Base-by-base conservation (phyloP, 2,888 invertebrate genomes). In the Ypsolopha scabrella region DNA sequence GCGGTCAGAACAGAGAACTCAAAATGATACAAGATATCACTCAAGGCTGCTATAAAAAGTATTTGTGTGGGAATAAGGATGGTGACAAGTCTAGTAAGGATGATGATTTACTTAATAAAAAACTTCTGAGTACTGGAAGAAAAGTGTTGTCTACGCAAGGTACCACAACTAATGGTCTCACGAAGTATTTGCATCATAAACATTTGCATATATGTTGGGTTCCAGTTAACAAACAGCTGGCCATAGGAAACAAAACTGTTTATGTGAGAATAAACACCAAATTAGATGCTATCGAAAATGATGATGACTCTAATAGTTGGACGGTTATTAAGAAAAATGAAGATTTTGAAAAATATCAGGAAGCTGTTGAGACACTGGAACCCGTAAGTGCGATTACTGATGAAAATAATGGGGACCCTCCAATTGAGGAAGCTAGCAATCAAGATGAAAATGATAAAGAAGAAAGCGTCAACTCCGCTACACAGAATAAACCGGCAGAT, bases 101-200 rank as follows among this genome's bases (percentile, higher is more conserved):
- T 58, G 58, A 74, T 55, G 62, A 64, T 50, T 67, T 69, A 52
- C 56, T 83, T 7, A 73, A 74, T 64, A 78, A 72, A 53, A 83
- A 82, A 67, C 56, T 85, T 44, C 65, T 80, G 59, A 82, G 78
- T 59, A 70, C 85, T 50, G 85, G 85, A 48, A 64, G 72, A 54
- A 83, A 83, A 67, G 61, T 74, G 34, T 68, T 85, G 50, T 70
- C 68, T 57, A 70, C 65, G 55, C 63, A 65, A 48, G 67, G 67
- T 39, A 63, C 78, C 47, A 70, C 69, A 57, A 74, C 74, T 51
- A 74, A 63, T 52, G 81, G 80, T 6, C 50, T 86, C 24, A 60
- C 82, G 41, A 66, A 75, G 57, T 85, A 70, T 59, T 60, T 83
- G 59, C 79, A 82, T 57, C 60, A 74, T 54, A 75, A 72, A 65